Percentiles rank a stretch among this genome's conserved stretches.
Conservation (phyloP, 2,113 vertebrate species). For the Heptranchias perlo region DNA sequence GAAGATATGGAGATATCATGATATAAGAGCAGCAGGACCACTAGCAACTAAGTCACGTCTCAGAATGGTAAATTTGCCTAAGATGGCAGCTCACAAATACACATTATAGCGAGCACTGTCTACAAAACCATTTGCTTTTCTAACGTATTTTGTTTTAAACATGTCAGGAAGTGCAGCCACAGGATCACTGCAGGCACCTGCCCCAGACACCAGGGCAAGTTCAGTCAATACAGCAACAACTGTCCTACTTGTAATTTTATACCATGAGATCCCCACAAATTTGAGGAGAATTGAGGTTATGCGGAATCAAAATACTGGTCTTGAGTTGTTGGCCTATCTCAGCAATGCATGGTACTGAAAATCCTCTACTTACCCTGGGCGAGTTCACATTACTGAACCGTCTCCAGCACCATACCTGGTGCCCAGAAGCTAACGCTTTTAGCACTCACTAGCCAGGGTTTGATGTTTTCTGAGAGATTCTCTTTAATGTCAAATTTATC, state of each 20-base stretch:
- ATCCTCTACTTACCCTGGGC: conserved; percentile 16
- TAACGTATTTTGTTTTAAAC: conserved; percentile 17
- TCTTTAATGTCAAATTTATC: conserved; percentile 20
- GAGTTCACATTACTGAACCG: background rate
- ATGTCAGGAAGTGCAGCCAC: conserved; percentile 32
- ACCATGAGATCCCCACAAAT: conserved; percentile 36
- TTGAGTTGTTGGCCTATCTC: conserved; percentile 36
- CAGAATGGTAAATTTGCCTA: background rate
- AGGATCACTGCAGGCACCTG: background rate
- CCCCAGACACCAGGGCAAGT: background rate
- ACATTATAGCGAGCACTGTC: background rate
- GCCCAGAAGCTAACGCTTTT: background rate
- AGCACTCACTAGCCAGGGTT: conserved; percentile 34
- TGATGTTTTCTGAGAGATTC: conserved; percentile 34
- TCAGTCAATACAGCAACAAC: background rate
- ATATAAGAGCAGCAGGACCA: conserved; percentile 33
- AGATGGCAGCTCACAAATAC: conserved; percentile 1
- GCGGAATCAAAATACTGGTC: conserved; percentile 28
- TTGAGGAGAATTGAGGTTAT: conserved; percentile 32
- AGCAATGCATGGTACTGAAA: conserved; percentile 34
- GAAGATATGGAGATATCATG: conserved; percentile 33
- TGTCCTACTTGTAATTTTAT: conserved; percentile 23
- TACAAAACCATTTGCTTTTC: conserved; percentile 3
- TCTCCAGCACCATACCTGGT: conserved; percentile 10
- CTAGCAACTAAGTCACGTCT: background rate